phyloP scores from a whole-genome alignment of 2,113 vertebrate species.

The Corydoras sp. region DNA sequence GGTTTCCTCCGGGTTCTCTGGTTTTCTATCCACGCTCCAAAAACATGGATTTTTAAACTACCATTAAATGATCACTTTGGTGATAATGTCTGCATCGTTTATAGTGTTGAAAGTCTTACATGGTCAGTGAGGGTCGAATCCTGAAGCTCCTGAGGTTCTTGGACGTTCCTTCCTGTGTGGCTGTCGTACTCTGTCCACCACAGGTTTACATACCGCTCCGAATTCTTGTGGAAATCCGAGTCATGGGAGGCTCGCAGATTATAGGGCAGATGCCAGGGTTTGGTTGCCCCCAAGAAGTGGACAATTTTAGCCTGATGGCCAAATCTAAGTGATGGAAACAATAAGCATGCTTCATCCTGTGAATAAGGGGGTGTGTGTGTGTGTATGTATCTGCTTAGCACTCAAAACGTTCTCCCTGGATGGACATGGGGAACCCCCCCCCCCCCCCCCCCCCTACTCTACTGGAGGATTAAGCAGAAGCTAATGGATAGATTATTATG shows the following conservation, averaged over 20 bases:
- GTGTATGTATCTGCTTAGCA: too few relatives aligned
- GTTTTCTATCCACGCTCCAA: too few relatives aligned
- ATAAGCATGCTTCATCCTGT: not conserved
- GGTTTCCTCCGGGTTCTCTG: too few relatives aligned
- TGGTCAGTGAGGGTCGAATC: not conserved
- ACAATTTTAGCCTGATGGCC: slow-evolving; percentile 77
- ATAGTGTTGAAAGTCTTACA: not conserved
- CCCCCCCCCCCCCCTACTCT: too few relatives aligned
- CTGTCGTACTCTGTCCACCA: slow-evolving; percentile 75
- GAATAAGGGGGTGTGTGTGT: too few relatives aligned
- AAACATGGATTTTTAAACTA: too few relatives aligned
- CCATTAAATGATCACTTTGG: too few relatives aligned
- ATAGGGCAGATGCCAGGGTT: slow-evolving; percentile 74
- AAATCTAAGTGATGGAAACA: slow-evolving; percentile 61
- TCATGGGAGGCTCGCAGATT: slow-evolving; percentile 51
- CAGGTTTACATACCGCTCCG: slow-evolving; percentile 59
- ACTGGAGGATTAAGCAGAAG: too few relatives aligned
- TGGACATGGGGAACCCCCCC: too few relatives aligned
- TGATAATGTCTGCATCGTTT: too few relatives aligned
- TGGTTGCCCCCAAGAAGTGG: slow-evolving; percentile 76
- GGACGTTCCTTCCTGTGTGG: slow-evolving; percentile 46
- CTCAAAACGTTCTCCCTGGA: too few relatives aligned
- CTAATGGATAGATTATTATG: not conserved
- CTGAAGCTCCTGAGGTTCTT: not conserved
- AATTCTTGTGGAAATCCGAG: slow-evolving; percentile 32